A percentile compares a stretch with the other conserved stretches of the same genome.
phyloP scores from a whole-genome alignment of 2,113 vertebrate genomes.

The Melanerpes aurifrons region DNA sequence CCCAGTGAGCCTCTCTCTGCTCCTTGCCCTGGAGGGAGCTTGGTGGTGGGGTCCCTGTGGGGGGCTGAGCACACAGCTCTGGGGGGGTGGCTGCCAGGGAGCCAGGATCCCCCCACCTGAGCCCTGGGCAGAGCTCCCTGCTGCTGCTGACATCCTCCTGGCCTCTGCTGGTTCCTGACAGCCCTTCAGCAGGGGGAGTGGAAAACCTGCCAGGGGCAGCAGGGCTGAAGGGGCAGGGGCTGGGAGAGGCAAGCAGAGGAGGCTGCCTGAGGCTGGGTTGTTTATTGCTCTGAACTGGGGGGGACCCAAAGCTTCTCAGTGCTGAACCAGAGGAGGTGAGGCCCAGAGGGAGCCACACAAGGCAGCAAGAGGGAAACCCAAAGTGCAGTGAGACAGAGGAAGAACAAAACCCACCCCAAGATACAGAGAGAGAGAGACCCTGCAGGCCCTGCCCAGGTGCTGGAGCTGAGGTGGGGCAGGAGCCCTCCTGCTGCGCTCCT shows the following conservation, averaged over 20 bases:
- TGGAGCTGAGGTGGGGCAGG: neutral
- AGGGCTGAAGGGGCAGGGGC: rapidly evolving
- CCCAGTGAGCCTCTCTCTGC: rapidly evolving
- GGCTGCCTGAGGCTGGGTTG: neutral
- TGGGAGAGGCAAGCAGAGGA: neutral
- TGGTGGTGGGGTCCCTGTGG: neutral
- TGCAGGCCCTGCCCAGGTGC: no score
- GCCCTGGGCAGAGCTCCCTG: neutral
- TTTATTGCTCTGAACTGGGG: slow-evolving; percentile 22
- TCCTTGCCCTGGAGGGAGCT: neutral
- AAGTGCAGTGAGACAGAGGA: neutral
- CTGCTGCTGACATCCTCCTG: neutral
- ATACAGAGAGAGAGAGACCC: neutral
- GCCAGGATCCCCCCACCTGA: rapidly evolving
- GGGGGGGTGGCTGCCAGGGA: rapidly evolving
- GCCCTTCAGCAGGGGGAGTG: neutral
- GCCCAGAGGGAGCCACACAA: neutral
- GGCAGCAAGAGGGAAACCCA: neutral
- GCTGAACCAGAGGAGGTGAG: neutral
- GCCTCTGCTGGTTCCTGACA: neutral
- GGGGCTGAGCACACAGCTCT: rapidly evolving
- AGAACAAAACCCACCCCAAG: neutral
- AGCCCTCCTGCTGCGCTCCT: rapidly evolving
- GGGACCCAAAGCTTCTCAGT: neutral
- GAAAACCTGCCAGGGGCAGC: neutral